Base-by-base conservation (phyloP, 2,113 vertebrate species). In the Pomatorhinus ruficollis region DNA sequence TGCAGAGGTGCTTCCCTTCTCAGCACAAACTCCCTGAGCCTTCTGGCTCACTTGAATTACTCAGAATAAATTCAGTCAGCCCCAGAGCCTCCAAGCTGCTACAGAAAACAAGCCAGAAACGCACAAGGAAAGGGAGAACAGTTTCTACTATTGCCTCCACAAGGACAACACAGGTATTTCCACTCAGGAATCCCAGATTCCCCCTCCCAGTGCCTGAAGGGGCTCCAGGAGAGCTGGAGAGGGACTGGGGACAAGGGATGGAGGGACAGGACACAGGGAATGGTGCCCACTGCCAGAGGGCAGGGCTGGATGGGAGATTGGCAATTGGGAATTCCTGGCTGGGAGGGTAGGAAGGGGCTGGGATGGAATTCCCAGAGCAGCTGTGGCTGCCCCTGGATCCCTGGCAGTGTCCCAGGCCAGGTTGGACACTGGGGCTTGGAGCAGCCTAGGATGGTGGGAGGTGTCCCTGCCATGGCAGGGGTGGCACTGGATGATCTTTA, bases 401-500 rank as follows among this genome's bases (percentile, higher is more conserved):
- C 49, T 87, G 85, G 33, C 1, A 71, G 16, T 42, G 75, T 0
- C 65, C 56, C 4, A 47, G n/a, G 30, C 49, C 49, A 54, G 49
- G 56, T 0, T 77, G 72, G 81, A 72, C 39, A 39, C n/a, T 50
- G 42, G 15, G 33, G 20, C 10, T n/a, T 3, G 69, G 54, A 44
- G 2, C 64, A n/a, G 0, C 12, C 75, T 71, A 50, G 66, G 31
- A 12, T 5, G 8, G 24, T 64, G 85, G 75, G 1, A 88, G n/a
- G 30, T 22, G 57, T 64, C 66, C 42, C 75, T 71, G 66, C 42
- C 66, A 49, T 22, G 56, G 56, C n/a, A 40, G 11, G 5, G n/a
- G 15, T 16, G 49, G 40, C 1, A 42, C 25, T 18, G 40, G 50
- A 0, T 49, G 35, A 10, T 1, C 25, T 1, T 22, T 4, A 6